Percentiles rank a stretch among this genome's conserved stretches.
phyloP scores from a whole-genome alignment of 2,888 invertebrate genomes.

The Cheilosia grossa region DNA sequence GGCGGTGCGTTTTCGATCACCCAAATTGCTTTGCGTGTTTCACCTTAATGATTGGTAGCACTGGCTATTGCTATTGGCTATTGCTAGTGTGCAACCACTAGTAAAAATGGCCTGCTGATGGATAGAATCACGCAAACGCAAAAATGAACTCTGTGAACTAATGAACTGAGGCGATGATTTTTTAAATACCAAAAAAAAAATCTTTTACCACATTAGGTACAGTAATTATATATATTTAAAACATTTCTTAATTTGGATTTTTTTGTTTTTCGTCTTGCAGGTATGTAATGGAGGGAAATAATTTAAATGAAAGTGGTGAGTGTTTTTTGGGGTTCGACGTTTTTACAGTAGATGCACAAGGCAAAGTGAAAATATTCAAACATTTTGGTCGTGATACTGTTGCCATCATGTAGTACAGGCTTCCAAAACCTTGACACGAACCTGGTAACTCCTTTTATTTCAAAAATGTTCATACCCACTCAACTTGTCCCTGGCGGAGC shows the following conservation, averaged over 20 bases:
- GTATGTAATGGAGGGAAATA: conserved; percentile 12
- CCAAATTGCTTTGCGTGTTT: conserved; percentile 67
- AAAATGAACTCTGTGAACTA: conserved; percentile 55
- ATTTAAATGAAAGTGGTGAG: conserved; percentile 22
- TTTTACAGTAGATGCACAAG: too few species aligned
- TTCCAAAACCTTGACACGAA: too few species aligned
- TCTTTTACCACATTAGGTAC: not conserved
- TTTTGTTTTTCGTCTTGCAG: conserved; percentile 20
- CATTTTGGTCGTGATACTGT: too few species aligned
- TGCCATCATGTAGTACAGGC: too few species aligned
- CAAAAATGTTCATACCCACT: too few species aligned
- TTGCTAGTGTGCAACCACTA: not conserved
- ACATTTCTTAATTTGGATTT: conserved; percentile 1
- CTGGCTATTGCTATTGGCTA: not conserved
- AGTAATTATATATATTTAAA: not conserved
- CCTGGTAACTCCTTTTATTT: too few species aligned
- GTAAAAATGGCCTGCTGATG: conserved; percentile 19
- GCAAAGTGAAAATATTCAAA: too few species aligned
- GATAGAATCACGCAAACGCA: conserved; percentile 66
- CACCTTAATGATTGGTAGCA: conserved; percentile 54
- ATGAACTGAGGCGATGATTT: conserved; percentile 43
- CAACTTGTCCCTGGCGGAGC: too few species aligned
- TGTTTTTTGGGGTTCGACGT: not conserved
- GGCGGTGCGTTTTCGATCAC: conserved; percentile 53
- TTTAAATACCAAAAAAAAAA: too few species aligned